These are phyloP conservation scores for Phanerotoma sp. DNA, from an alignment of 2,888 invertebrate genomes.

Conservation along the genomic window DNA sequence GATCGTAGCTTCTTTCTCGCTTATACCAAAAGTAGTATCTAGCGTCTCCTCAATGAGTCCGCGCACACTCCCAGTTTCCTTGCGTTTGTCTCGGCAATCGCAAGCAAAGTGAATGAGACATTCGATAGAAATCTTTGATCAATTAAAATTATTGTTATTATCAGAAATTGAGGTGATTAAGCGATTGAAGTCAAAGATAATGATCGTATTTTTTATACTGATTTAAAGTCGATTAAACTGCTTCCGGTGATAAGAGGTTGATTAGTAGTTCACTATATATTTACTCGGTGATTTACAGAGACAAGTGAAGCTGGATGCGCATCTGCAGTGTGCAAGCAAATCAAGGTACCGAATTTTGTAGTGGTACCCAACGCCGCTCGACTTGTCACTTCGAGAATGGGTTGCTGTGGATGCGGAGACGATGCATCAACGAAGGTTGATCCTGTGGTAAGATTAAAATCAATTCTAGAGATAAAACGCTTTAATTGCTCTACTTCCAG, in stretches of 20 bases:
- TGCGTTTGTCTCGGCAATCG: conserved; percentile 18
- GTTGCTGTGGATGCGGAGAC: conserved; percentile 48
- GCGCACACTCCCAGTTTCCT: conserved; percentile 20
- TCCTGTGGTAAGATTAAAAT: conserved; percentile 42
- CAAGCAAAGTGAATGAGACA: conserved; percentile 5
- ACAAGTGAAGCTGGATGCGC: background rate
- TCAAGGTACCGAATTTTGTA: background rate
- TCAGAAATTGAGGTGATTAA: conserved; percentile 2
- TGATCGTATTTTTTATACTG: background rate
- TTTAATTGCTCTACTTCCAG: no score
- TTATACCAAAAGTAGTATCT: background rate
- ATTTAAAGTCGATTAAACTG: conserved; percentile 2
- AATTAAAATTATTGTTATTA: conserved; percentile 3
- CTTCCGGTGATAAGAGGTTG: background rate
- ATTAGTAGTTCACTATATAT: background rate
- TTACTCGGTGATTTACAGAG: conserved; percentile 16
- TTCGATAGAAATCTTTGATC: background rate
- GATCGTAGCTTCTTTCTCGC: conserved; percentile 16
- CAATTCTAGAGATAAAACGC: no score
- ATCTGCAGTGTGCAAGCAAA: background rate
- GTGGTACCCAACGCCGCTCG: background rate
- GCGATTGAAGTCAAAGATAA: background rate
- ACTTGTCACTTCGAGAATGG: conserved; percentile 39
- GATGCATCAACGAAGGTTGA: conserved; percentile 47
- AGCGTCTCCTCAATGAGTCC: conserved; percentile 1